Evolutionary conservation across 2,888 invertebrate genomes (phyloP), one percentile per base, ranked within the genome.

Genomic region (Pyrocoelia pectoralis): DNA sequence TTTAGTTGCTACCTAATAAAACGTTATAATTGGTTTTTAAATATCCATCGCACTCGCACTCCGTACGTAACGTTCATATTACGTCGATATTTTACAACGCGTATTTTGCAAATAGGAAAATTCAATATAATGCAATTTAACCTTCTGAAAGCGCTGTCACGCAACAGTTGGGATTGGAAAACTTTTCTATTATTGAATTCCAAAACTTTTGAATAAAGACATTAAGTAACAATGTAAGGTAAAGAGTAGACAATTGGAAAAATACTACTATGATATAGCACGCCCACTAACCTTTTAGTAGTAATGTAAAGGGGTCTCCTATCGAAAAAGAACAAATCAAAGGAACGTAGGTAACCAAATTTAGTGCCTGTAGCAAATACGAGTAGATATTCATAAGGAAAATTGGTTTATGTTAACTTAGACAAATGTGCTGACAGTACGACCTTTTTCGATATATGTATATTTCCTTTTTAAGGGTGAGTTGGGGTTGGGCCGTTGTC

Each of bases 391-490:
- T 46, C 17, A 14, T 17, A 17, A 17, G 17, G 18, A 46, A 46
- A 46, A 46, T 46, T 46, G 17, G 17, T 46, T 46, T 46, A 18
- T 46, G 46, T 17, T 46, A 46, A 46, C 46, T 46, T 46, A 46
- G 46, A 46, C 46, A 46, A 53, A 18, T 38, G 59, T 59, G 53
- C 54, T 59, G 59, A 59, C 59, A 48, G 52, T 59, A 53, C 38
- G 43, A 53, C 41, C 48, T 59, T 59, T 29, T 59, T 38, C 59
- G 33, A 58, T 58, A 58, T 49, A 55, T 55, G 38, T 50, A 40
- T 60, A 54, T 62, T 58, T 62, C 48, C 48, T 24, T 33, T 40
- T 41, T 38, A 62, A 62, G 60, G 62, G 66, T 56, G 56, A 55
- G 56, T 56, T 48, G 56, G 60, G 62, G 62, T 60, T 38, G 57